Evolutionary conservation across 64 coral and sea anemone species (phyloP).

Genomic region (Dendronephthya gigantea): DNA sequence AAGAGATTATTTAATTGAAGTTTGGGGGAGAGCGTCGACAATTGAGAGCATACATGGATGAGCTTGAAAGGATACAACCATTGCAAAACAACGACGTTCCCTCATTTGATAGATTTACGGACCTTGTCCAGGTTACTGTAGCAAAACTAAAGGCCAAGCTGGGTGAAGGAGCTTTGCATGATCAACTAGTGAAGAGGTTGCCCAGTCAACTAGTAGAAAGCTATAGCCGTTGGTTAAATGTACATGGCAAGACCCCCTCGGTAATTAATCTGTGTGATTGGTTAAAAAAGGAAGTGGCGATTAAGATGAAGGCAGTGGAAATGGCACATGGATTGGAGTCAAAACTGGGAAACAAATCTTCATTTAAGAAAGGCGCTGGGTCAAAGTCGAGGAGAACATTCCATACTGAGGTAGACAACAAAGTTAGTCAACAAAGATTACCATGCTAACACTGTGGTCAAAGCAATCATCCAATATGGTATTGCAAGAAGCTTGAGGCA

Average conservation of each 20-base stretch:
- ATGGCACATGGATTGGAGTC: slow-evolving; percentile 16
- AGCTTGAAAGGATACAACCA: slow-evolving; percentile 21
- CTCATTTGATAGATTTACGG: slow-evolving; percentile 34
- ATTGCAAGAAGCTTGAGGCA: background rate
- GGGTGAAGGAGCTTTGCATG: slow-evolving; percentile 31
- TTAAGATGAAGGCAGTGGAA: slow-evolving; percentile 14
- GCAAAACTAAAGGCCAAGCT: slow-evolving; percentile 27
- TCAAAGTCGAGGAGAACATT: background rate
- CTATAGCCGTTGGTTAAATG: slow-evolving; percentile 21
- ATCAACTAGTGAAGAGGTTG: slow-evolving; percentile 25
- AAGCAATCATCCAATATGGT: background rate
- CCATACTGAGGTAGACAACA: background rate
- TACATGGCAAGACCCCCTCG: background rate
- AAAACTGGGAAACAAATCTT: background rate
- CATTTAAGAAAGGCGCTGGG: background rate
- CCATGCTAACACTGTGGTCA: background rate
- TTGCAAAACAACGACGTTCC: slow-evolving; percentile 18
- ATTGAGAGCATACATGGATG: slow-evolving; percentile 33
- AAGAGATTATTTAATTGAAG: slow-evolving; percentile 32
- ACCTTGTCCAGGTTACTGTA: slow-evolving; percentile 30
- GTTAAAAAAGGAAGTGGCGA: slow-evolving; percentile 14
- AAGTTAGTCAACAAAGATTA: background rate
- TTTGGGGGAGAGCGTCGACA: slow-evolving; percentile 30
- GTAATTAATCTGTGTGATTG: slow-evolving; percentile 21
- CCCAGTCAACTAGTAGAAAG: slow-evolving; percentile 12